Base-by-base conservation (phyloP, 2,797 vertebrate genomes). In the Rhyacichthys aspro region DNA sequence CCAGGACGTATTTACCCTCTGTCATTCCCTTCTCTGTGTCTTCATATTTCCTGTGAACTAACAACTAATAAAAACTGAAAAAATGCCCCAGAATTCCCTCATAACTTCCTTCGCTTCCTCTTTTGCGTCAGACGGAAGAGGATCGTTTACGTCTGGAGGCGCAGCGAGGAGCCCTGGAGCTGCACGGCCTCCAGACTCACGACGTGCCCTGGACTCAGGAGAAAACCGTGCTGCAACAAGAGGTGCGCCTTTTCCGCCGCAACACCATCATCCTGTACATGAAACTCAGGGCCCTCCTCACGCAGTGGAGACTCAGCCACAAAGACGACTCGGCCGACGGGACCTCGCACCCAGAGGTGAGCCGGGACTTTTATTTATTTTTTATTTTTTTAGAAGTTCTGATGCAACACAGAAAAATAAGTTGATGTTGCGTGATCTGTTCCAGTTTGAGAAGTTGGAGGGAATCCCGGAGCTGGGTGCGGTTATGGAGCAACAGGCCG, bases 221-320 rank as follows among this genome's bases (percentile, higher is more conserved):
- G 91, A 92, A 91, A 77, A 89, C 76, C 1, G 34, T 90, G 52
- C 83, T 99, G 73, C 95, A 95, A 44, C 95, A 96, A 55, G 96
- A 99, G 77, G 88, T 99, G 42, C 91, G 92, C 9, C 91, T 94
- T 80, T 94, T 98, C 89, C 93, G 93, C 78, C 95, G 96, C 73
- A 96, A 95, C 91, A 94, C 93, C 38, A 91, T 96, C 86, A 90
- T 98, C 44, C 89, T 96, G 68, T 99, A 97, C 53, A 93, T 96
- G 85, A 98, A 96, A 86, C 93, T 99, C 67, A 90, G 95, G 70
- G 95, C 95, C 93, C 92, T 98, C 77, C 93, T 99, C 12, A 93
- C 91, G 67, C 95, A 95, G 75, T 98, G 97, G 96, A 91, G 94
- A 71, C 93, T 93, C 37, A 92, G 94, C 44, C 93, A 89, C 68